Evolutionary conservation across 2,797 vertebrate species (phyloP).

Genomic region (Clamator glandarius): DNA sequence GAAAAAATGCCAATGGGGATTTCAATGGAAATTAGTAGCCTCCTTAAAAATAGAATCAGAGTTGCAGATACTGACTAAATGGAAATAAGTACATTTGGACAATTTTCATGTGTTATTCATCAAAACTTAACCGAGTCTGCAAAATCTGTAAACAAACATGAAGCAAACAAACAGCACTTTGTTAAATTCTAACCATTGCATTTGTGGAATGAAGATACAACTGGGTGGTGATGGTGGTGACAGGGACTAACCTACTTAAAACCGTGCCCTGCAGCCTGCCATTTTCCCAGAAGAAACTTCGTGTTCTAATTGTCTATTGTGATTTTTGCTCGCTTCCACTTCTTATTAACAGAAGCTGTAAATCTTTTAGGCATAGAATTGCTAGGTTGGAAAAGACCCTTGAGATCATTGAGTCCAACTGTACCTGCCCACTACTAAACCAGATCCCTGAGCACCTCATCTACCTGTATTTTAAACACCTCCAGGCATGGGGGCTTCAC

Average conservation of each 20-base stretch:
- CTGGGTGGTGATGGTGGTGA: not conserved
- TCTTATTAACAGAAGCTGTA: not conserved
- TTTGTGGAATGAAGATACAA: not conserved
- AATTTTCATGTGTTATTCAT: not conserved
- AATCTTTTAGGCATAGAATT: not conserved
- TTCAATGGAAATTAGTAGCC: conserved; percentile 18
- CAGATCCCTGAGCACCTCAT: too few species aligned
- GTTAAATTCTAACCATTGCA: not conserved
- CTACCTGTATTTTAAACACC: too few species aligned
- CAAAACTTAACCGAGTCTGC: not conserved
- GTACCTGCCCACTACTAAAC: too few species aligned
- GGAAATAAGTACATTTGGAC: not conserved
- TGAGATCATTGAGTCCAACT: too few species aligned
- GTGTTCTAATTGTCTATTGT: not conserved
- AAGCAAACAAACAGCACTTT: not conserved
- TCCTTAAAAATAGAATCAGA: not conserved
- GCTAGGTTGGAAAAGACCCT: too few species aligned
- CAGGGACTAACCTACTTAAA: not conserved
- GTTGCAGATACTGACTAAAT: not conserved
- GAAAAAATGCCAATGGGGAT: not conserved
- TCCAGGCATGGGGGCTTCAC: too few species aligned
- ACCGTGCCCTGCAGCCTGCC: not conserved
- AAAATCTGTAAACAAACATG: not conserved
- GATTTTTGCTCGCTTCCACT: not conserved
- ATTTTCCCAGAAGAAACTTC: not conserved